Evolutionary conservation across 2,113 vertebrate species (phyloP), one percentile per base, ranked within the genome.

Genomic region (Urocitellus parryii): DNA sequence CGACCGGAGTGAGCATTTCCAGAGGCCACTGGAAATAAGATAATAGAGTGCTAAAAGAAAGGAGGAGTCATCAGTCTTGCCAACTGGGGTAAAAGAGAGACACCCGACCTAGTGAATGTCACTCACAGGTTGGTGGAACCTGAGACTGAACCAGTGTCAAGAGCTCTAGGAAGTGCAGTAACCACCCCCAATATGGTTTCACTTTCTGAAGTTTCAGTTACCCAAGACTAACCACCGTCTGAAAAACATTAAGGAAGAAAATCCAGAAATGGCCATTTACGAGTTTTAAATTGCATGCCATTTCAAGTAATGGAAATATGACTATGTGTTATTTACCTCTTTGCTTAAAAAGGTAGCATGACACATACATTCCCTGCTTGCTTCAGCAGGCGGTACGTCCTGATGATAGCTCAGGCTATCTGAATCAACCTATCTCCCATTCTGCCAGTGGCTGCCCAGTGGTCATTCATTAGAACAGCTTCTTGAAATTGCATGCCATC

Each of bases 91-190:
- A 68, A 37, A 34, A 58, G 34, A 42, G 8, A 14, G 20, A 1
- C 0, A 29, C 10, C 2, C 5, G 13, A 13, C 6, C 32, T 2
- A 32, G 1, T 0, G 17, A 37, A 8, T 5, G 16, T 7, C 10
- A 1, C 51, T 32, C 4, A 1, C 22, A 1, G 0, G 4, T 0
- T 2, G 34, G 25, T 7, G 2, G 11, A 22, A 11, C 1, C 25
- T 1, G 3, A 10, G 4, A 8, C 12, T 29, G 7, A 10, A 22
- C 45, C 51, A 51, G 45, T 13, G 12, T 18, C 1, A 14, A 32
- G 80, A 13, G 61, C 80, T 63, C 37, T 6, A 3, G 3, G 27
- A 39, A 80, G 8, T 42, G 8, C 25, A 63, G 56, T 16, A 1
- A n/a, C 25, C n/a, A 39, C 17, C 5, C 27, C 1, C 10, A 24